Evolutionary conservation across 30 jellyfish, hydroid and myxozoan genomes (phyloP).

Genomic region (Aurelia aurita): DNA sequence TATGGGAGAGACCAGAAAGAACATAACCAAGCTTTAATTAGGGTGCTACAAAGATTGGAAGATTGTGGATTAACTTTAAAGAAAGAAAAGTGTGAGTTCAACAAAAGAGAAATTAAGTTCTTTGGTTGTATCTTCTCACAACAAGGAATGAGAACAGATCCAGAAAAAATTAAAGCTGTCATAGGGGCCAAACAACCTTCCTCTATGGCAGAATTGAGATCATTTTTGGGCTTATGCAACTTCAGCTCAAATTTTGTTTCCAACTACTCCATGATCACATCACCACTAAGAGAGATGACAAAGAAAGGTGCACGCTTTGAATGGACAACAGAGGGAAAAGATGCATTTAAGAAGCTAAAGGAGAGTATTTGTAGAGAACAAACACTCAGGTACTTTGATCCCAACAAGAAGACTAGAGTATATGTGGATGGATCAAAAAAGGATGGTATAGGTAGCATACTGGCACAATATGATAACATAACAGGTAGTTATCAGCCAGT

Average conservation of each 20-base stretch:
- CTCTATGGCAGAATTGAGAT: slow-evolving; percentile 40
- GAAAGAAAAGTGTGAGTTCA: slow-evolving; percentile 14
- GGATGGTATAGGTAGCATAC: slow-evolving; percentile 37
- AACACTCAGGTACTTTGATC: slow-evolving; percentile 1
- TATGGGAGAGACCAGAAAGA: slow-evolving; percentile 6
- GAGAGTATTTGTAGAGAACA: slow-evolving; percentile 1
- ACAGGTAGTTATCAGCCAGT: slow-evolving; percentile 28
- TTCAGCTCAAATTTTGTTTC: slow-evolving; percentile 7
- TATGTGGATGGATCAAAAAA: background rate
- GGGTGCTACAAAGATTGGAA: background rate
- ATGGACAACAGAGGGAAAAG: background rate
- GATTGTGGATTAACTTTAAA: background rate
- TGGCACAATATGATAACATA: slow-evolving; percentile 21
- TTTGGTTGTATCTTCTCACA: slow-evolving; percentile 17
- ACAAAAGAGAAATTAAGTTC: slow-evolving; percentile 12
- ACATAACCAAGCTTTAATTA: background rate
- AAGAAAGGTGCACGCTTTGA: background rate
- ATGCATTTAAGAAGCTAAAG: background rate
- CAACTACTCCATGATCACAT: slow-evolving; percentile 4
- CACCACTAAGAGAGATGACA: slow-evolving; percentile 1
- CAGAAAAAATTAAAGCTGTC: slow-evolving; percentile 34
- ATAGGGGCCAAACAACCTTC: slow-evolving; percentile 12
- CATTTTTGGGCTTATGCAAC: slow-evolving; percentile 7
- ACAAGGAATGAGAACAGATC: slow-evolving; percentile 5
- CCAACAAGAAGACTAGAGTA: background rate